Conservation (phyloP, 2,888 invertebrate genomes). For the Drosophila mettleri region DNA sequence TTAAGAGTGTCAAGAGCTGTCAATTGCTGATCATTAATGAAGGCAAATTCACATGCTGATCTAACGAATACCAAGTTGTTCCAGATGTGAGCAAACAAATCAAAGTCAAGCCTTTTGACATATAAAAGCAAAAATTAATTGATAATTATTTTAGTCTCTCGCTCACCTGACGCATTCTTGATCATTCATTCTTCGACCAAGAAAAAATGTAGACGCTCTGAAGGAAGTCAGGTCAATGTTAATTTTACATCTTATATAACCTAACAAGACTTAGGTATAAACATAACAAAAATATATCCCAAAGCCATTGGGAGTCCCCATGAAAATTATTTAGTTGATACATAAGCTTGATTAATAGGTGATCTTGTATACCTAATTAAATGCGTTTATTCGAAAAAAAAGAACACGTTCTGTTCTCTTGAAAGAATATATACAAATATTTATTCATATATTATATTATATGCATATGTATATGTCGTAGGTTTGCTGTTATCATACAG, state of each 20-base stretch:
- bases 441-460: constrained; percentile 1
- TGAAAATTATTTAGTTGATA: background rate
- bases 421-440: background rate
- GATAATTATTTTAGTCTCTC: no score
- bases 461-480: constrained; percentile 10
- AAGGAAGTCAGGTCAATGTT: background rate
- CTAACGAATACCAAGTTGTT: constrained; percentile 76
- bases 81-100: constrained; percentile 50
- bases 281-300: no score
- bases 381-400: background rate
- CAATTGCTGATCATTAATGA: no score
- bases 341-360: no score
- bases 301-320: background rate
- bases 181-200: no score
- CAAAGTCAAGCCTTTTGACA: background rate
- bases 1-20: background rate
- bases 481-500: constrained; percentile 24
- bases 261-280: no score
- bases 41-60: constrained; percentile 83
- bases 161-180: no score
- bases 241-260: background rate
- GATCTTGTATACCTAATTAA: background rate
- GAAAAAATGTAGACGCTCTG: no score
- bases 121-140: background rate
- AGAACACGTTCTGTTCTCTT: constrained; percentile 15